Evolutionary conservation across 1,140 invertebrate species (phyloP).

Genomic region (Ooceraea biroi): DNA sequence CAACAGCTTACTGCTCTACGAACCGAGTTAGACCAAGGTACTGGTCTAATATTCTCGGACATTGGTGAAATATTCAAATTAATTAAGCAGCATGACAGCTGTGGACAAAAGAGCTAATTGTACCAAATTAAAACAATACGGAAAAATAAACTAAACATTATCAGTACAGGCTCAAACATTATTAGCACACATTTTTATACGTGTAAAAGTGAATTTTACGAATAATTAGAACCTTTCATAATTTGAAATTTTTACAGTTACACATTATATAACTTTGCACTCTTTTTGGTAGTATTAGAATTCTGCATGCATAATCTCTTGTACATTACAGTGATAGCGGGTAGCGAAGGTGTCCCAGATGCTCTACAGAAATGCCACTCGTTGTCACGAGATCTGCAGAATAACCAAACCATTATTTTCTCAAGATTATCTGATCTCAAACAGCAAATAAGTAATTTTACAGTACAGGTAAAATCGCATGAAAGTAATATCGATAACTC

Average conservation of each 20-base stretch:
- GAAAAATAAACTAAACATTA: background rate
- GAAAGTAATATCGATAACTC: constrained; percentile 21
- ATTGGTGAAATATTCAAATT: background rate
- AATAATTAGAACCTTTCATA: constrained; percentile 54
- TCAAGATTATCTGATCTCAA: constrained; percentile 85
- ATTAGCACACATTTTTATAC: background rate
- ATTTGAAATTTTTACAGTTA: background rate
- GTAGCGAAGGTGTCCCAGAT: constrained; percentile 88
- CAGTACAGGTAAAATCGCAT: constrained; percentile 82
- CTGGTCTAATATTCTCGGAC: constrained; percentile 1
- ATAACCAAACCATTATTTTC: constrained; percentile 88
- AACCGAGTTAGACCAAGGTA: constrained; percentile 90
- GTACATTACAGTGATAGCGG: constrained; percentile 88
- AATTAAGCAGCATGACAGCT: background rate
- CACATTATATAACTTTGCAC: background rate
- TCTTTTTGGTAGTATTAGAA: background rate
- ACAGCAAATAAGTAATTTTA: constrained; percentile 85
- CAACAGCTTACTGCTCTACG: constrained; percentile 89
- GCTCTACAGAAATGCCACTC: constrained; percentile 89
- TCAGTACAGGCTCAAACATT: background rate
- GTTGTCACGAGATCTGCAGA: constrained; percentile 87
- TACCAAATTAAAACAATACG: constrained; percentile 1
- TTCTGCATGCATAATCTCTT: background rate
- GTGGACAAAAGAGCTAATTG: background rate
- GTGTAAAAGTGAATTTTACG: background rate